Base-by-base conservation (phyloP, 2,797 vertebrate species). In the Neosilurus hyrtlii region DNA sequence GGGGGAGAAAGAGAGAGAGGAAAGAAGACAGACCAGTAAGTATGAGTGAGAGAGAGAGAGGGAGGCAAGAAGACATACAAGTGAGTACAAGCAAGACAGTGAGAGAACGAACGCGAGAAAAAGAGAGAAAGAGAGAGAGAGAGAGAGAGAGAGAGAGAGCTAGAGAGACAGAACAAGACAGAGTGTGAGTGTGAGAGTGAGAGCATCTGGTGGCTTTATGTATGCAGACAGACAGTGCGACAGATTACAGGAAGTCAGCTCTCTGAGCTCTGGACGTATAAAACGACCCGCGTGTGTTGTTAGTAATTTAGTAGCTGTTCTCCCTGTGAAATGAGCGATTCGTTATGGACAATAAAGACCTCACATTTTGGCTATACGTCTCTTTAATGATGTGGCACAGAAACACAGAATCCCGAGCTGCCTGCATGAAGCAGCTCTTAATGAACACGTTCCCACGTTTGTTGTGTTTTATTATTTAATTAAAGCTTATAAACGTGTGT, bases 131-230 rank as follows among this genome's bases (percentile, higher is more conserved):
- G 54, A 56, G 54, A 56, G 11, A 56, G 57, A 30, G 68, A 15
- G 22, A 82, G 9, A 30, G 8, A 86, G 30, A 37, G 79, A 56
- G 62, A 79, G 26, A n/a, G 65, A 59, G 65, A 43, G 26, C 37
- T 8, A 9, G 24, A 14, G 24, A 14, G 52, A 35, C 52, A 35
- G 9, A 15, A 5, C 8, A 51, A 49, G 35, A 22, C 18, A 35
- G 3, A 71, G n/a, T 24, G 62, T 54, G 20, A 37, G 16, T 43
- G 20, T n/a, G 37, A 59, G 15, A 30, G 15, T 56, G 35, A n/a
- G 43, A 49, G 26, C 7, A 61, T 76, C 35, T 62, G 59, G 22
- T 62, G 37, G 59, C 59, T 78, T 77, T 51, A 43, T 59, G 59
- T 59, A 18, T 75, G 10, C 30, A 37, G 54, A 15, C 51, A 22